Percentiles rank a stretch among this genome's conserved stretches.
These are phyloP conservation scores for Diabrotica virgifera DNA, from an alignment of 1,140 invertebrate species.

Conservation along the genomic window DNA sequence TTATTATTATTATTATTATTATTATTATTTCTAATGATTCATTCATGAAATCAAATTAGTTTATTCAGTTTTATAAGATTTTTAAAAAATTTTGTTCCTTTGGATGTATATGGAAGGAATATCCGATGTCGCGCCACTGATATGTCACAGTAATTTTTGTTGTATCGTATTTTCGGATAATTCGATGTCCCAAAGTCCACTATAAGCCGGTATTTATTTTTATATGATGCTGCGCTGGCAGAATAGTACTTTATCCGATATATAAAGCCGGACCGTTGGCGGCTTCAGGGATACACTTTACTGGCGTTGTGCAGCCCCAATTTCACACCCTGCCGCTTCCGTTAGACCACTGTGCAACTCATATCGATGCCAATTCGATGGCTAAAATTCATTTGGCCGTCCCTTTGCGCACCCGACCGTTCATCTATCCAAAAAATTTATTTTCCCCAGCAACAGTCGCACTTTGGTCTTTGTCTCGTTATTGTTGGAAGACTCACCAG, in stretches of 20 bases:
- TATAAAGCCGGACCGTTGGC: slow-evolving; percentile 24
- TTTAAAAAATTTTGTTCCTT: not conserved
- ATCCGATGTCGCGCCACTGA: slow-evolving; percentile 9
- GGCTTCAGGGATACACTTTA: slow-evolving; percentile 31
- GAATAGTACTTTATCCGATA: slow-evolving; percentile 30
- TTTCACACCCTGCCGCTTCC: slow-evolving; percentile 41
- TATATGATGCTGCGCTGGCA: slow-evolving; percentile 31
- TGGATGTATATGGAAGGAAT: not conserved
- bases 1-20: no score
- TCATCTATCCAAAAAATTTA: slow-evolving; percentile 15
- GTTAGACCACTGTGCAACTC: slow-evolving; percentile 38
- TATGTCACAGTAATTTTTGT: slow-evolving; percentile 34
- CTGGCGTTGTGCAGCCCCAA: slow-evolving; percentile 35
- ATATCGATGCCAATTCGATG: slow-evolving; percentile 44
- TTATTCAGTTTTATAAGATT: no score
- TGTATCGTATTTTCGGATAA: slow-evolving; percentile 33
- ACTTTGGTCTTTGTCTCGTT: slow-evolving; percentile 3
- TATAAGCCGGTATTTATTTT: slow-evolving; percentile 37
- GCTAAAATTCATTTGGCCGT: slow-evolving; percentile 42
- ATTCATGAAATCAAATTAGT: no score
- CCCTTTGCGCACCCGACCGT: slow-evolving; percentile 17
- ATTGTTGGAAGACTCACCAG: not conserved
- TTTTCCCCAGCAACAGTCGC: slow-evolving; percentile 12
- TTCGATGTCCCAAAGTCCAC: slow-evolving; percentile 30
- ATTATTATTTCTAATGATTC: no score